Conservation (phyloP, 2,113 vertebrate species). For the Cryptotis parvus region DNA sequence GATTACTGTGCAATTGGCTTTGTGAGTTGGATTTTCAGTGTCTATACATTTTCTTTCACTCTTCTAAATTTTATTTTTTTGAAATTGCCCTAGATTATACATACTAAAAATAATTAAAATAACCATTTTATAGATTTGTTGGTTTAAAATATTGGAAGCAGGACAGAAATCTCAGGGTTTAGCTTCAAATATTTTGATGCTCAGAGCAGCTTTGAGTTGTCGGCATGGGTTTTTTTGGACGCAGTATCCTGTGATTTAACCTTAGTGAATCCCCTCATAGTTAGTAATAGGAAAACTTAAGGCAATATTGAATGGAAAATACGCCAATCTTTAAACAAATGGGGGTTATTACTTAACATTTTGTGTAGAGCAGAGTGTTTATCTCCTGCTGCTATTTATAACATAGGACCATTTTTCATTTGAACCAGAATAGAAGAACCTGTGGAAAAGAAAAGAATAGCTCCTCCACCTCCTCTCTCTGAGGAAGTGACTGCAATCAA, state of each 20-base stretch:
- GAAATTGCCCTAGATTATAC: slow-evolving; percentile 9
- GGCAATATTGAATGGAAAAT: slow-evolving; percentile 21
- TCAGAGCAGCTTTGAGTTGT: neutral
- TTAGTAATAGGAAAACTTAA: neutral
- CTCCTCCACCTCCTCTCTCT: slow-evolving; percentile 26
- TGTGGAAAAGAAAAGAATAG: slow-evolving; percentile 57
- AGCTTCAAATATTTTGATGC: slow-evolving; percentile 20
- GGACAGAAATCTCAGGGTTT: neutral
- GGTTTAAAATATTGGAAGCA: slow-evolving; percentile 35
- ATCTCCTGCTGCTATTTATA: slow-evolving; percentile 64
- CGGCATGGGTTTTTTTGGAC: neutral
- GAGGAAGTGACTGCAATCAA: slow-evolving; percentile 70
- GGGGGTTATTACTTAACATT: slow-evolving; percentile 59
- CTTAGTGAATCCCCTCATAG: neutral
- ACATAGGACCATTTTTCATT: slow-evolving; percentile 53
- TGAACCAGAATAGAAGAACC: slow-evolving; percentile 54
- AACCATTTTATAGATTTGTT: slow-evolving; percentile 25
- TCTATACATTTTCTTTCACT: neutral
- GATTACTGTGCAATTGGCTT: neutral
- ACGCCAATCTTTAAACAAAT: slow-evolving; percentile 50
- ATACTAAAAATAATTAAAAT: slow-evolving; percentile 25
- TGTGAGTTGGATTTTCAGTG: neutral
- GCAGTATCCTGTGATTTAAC: neutral
- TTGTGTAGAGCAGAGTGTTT: slow-evolving; percentile 3
- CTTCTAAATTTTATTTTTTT: slow-evolving; percentile 35